These are phyloP conservation scores for Brachypterus glaber DNA, from an alignment of 2,888 invertebrate species.

Conservation along the genomic window DNA sequence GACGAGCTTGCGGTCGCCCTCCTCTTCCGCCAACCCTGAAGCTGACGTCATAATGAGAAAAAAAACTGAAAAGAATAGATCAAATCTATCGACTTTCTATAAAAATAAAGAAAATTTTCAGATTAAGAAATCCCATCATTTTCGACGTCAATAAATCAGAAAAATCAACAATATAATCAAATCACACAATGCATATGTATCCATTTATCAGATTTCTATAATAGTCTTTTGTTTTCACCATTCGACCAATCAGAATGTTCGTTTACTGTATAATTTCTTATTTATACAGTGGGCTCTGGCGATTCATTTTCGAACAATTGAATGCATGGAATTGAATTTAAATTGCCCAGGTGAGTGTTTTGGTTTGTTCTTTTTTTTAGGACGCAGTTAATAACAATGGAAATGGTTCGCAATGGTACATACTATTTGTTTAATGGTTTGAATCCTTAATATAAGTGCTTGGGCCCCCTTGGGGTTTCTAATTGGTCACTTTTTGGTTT, in stretches of 20 bases:
- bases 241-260: conserved; percentile 1
- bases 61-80: no score
- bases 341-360: conserved; percentile 3
- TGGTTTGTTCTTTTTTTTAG: no score
- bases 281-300: not conserved
- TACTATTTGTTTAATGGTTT: not conserved
- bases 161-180: conserved; percentile 1
- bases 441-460: not conserved
- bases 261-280: conserved; percentile 2
- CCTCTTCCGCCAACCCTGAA: no score
- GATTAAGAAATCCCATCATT: not conserved
- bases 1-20: no score
- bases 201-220: conserved; percentile 3
- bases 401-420: not conserved
- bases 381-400: not conserved
- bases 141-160: not conserved
- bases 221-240: not conserved
- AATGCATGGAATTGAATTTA: conserved; percentile 1
- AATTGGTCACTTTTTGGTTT: no score
- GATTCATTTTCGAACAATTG: conserved; percentile 3
- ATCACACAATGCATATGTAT: not conserved
- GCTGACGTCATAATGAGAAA: no score
- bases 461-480: not conserved
- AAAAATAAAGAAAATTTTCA: no score
- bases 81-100: no score